Conservation (phyloP, 2,113 vertebrate species). For the Felis chaus region DNA sequence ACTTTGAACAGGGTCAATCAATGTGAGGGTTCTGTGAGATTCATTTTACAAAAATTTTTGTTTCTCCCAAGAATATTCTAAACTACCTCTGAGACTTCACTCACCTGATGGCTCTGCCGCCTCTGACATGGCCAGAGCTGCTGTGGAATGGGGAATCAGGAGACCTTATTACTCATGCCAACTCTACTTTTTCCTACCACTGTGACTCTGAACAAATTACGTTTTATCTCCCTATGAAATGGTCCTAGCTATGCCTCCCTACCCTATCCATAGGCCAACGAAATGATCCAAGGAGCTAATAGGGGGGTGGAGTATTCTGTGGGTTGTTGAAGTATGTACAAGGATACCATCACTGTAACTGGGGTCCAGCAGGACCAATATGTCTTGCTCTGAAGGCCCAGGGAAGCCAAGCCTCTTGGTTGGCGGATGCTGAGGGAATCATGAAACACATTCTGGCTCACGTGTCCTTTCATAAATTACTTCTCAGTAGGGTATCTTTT, state of each 20-base stretch:
- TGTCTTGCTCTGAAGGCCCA: background rate
- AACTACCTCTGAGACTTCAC: background rate
- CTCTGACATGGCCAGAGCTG: background rate
- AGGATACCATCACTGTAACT: background rate
- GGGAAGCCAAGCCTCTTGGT: background rate
- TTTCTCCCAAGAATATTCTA: background rate
- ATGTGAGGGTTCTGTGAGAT: background rate
- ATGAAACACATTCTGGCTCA: background rate
- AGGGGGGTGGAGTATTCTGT: background rate
- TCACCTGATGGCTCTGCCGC: background rate
- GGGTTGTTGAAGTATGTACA: background rate
- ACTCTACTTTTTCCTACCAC: too few species aligned
- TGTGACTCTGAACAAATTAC: background rate
- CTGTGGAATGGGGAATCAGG: background rate
- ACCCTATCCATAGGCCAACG: background rate
- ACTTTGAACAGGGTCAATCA: background rate
- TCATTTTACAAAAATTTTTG: background rate
- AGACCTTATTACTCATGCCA: background rate
- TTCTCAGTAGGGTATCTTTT: background rate
- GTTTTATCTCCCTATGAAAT: background rate
- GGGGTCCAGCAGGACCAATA: background rate
- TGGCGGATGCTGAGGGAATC: background rate
- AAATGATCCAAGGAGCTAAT: background rate
- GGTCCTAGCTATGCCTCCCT: background rate
- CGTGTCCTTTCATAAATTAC: background rate